Evolutionary conservation across 2,888 invertebrate species (phyloP), one percentile per base, ranked within the genome.

Genomic region (Drosophila testacea): DNA sequence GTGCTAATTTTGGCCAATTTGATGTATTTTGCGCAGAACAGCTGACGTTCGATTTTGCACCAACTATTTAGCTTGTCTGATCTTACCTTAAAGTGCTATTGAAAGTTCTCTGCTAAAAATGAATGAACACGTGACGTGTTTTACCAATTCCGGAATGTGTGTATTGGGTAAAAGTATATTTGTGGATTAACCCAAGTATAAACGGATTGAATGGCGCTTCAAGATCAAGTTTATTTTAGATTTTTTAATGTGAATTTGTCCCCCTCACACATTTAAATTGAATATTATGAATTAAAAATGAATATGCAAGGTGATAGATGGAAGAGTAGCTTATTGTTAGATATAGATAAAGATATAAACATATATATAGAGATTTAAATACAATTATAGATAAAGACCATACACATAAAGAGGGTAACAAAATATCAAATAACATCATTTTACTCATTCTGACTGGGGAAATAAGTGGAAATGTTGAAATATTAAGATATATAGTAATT

Each of bases 181-280:
- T 41, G 16, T 42, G 7, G 42, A 55, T 55, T 42, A 55, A 22
- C 32, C 42, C 32, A 54, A 42, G 38, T 6, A 4, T 32, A 32
- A 4, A 13, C 9, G 22, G 22, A 16, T 38, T 11, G 6, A 13
- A n/a, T 27, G 5, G 27, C 27, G 36, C 27, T n/a, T 28, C 4
- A 16, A 16, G 38, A 36, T 38, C 51, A 38, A 51, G 36, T 28
- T 28, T 38, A 11, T 22, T 22, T 22, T 22, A 22, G 22, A 3
- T 22, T 22, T 22, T 22, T 22, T 22, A 22, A 3, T 3, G 22
- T 22, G 16, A 16, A 16, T 16, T 16, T 16, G 16, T 16, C 16
- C 16, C 16, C 16, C 16, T 16, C 22, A 22, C 30, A 30, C 30
- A 30, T 16, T 41, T 1, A 16, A 39, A 4, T 27, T 3, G 4